phyloP scores from a whole-genome alignment of 2,113 vertebrate species.

The Phrynosoma platyrhinos region DNA sequence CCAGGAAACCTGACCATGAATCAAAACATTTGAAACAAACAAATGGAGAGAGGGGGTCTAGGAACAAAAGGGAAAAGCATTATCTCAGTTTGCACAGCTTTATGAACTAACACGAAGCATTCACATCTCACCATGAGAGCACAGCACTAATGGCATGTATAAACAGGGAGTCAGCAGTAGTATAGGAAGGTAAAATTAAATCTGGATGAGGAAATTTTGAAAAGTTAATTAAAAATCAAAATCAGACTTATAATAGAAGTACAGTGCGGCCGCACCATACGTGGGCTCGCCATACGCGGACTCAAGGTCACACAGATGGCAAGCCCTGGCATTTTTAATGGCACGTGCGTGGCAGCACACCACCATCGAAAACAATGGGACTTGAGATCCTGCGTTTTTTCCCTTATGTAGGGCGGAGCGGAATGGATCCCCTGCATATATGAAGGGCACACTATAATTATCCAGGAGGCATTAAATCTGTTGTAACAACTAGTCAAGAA shows the following conservation, averaged over 20 bases:
- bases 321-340: too few relatives aligned
- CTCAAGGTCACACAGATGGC: too few relatives aligned
- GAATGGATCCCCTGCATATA: too few relatives aligned
- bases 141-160: constrained; percentile 53
- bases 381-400: too few relatives aligned
- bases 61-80: not conserved
- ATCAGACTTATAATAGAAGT: constrained; percentile 61
- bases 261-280: too few relatives aligned
- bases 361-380: too few relatives aligned
- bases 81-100: constrained; percentile 25
- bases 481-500: constrained; percentile 74
- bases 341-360: too few relatives aligned
- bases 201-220: constrained; percentile 56
- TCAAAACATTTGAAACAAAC: not conserved
- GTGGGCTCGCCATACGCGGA: too few relatives aligned
- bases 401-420: too few relatives aligned
- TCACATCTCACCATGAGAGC: constrained; percentile 30
- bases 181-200: constrained; percentile 60
- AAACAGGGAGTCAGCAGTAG: constrained; percentile 53
- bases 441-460: constrained; percentile 49
- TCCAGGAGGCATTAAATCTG: constrained; percentile 63
- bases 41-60: not conserved
- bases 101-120: constrained; percentile 30
- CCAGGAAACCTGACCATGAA: not conserved
- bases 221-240: constrained; percentile 72